Percentiles rank a stretch among this genome's conserved stretches.
These are phyloP conservation scores for Chelonus formosanus DNA, from an alignment of 2,888 invertebrate genomes.

Conservation along the genomic window DNA sequence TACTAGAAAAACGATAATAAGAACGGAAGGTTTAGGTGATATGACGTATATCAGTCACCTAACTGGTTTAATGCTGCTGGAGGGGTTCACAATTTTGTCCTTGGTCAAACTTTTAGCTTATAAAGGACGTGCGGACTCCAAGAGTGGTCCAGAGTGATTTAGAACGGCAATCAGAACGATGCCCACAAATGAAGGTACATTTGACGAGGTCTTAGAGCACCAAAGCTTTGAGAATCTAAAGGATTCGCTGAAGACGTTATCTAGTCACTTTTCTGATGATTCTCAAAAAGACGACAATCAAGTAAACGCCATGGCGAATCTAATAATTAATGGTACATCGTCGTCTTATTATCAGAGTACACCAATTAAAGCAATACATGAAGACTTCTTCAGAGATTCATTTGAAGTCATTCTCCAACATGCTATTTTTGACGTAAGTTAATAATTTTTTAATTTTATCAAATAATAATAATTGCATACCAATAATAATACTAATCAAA, in stretches of 20 bases:
- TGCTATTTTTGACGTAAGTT: conserved; percentile 74
- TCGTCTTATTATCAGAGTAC: conserved; percentile 64
- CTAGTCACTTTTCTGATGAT: background rate
- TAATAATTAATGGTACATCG: background rate
- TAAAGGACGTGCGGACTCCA: conserved; percentile 55
- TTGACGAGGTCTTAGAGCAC: conserved; percentile 43
- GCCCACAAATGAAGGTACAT: conserved; percentile 53
- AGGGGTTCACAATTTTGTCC: conserved; percentile 51
- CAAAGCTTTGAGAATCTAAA: conserved; percentile 26
- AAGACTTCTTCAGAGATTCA: conserved; percentile 76
- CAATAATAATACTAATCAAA: no score
- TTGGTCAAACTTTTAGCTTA: conserved; percentile 56
- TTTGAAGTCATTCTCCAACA: conserved; percentile 77
- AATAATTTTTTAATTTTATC: no score
- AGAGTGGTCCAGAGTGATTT: conserved; percentile 48
- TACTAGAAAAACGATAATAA: no score
- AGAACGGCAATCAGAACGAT: conserved; percentile 42
- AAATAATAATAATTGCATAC: no score
- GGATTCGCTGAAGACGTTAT: background rate
- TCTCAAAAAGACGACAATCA: conserved; percentile 16
- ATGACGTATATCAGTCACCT: background rate
- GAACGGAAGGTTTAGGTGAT: no score
- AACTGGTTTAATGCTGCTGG: conserved; percentile 25
- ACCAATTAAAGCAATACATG: conserved; percentile 73
- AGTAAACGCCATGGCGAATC: conserved; percentile 6